phyloP scores from a whole-genome alignment of 2,888 invertebrate species.

The Aphidius colemani region DNA sequence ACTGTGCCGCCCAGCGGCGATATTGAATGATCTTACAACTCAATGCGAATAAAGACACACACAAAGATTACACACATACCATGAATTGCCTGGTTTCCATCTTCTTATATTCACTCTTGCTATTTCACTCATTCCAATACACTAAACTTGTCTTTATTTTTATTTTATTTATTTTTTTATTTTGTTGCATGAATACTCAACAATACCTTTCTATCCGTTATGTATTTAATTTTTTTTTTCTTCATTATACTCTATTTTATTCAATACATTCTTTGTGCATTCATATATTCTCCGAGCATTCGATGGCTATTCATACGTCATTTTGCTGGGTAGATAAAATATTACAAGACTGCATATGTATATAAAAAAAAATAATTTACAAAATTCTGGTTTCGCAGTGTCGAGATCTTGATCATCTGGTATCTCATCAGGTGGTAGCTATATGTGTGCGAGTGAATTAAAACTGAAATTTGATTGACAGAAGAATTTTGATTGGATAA shows the following conservation, averaged over 20 bases:
- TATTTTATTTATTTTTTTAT: conserved; percentile 9
- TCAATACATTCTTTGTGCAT: conserved; percentile 48
- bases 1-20: conserved; percentile 57
- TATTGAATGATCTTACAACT: conserved; percentile 60
- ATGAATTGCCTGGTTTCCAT: conserved; percentile 12
- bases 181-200: conserved; percentile 33
- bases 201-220: conserved; percentile 19
- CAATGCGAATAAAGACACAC: conserved; percentile 52
- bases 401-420: conserved; percentile 14
- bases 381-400: conserved; percentile 1
- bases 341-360: no score
- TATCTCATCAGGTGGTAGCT: conserved; percentile 7
- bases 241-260: conserved; percentile 22
- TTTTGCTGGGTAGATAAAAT: conserved; percentile 23
- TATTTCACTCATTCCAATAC: conserved; percentile 19
- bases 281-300: conserved; percentile 45
- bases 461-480: background rate
- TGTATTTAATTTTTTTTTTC: background rate
- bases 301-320: conserved; percentile 47
- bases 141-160: conserved; percentile 27
- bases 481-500: conserved; percentile 14
- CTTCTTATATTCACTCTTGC: conserved; percentile 13
- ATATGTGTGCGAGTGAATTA: background rate
- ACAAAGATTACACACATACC: conserved; percentile 30
- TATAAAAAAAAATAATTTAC: background rate